Conservation (phyloP, 1,140 invertebrate species). For the Temnothorax longispinosus region DNA sequence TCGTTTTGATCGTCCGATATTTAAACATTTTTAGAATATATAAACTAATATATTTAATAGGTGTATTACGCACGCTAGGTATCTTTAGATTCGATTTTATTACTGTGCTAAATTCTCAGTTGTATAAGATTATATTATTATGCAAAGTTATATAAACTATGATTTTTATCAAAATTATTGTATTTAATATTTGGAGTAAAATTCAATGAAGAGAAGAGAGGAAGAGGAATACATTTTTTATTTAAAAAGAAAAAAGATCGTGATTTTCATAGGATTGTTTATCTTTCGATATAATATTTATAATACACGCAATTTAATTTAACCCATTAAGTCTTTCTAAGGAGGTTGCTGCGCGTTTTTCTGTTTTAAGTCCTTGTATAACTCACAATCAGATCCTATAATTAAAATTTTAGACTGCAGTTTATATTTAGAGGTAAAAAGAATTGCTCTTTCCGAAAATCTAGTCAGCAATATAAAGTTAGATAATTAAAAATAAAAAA, state of each 20-base stretch:
- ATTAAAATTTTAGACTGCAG: too few relatives aligned
- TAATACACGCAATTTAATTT: too few relatives aligned
- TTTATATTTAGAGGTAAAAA: too few relatives aligned
- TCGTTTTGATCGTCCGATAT: background rate
- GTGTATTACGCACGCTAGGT: background rate
- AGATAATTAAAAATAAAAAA: too few relatives aligned
- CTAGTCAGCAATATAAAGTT: too few relatives aligned
- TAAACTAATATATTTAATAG: slow-evolving; percentile 37
- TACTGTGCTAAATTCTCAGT: background rate
- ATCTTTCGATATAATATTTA: background rate
- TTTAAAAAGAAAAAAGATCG: background rate
- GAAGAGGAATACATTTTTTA: background rate
- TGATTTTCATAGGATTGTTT: background rate
- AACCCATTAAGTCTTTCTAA: too few relatives aligned
- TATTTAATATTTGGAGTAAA: background rate
- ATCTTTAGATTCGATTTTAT: background rate
- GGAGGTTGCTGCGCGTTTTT: too few relatives aligned
- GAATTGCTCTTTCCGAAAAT: too few relatives aligned
- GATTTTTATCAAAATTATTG: background rate
- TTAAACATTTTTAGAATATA: slow-evolving; percentile 5
- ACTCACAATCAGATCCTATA: too few relatives aligned
- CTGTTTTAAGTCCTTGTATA: too few relatives aligned
- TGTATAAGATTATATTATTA: background rate
- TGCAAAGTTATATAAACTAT: background rate
- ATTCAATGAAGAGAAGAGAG: background rate